Percentiles rank a stretch among this genome's conserved stretches.
phyloP scores from a whole-genome alignment of 2,113 vertebrate species.

The Prochilodus magdalenae region DNA sequence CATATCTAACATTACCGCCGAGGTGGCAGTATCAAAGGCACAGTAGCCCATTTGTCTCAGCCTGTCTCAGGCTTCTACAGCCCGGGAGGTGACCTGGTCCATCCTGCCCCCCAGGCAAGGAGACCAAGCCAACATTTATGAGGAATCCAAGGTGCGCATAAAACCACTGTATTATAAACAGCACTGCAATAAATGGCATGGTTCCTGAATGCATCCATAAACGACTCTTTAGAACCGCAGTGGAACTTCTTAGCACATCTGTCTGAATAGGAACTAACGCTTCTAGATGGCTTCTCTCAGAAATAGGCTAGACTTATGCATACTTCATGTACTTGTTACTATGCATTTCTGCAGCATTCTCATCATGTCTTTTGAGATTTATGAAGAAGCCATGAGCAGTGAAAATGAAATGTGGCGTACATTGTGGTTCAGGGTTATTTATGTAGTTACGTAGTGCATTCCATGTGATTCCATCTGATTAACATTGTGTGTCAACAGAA shows the following conservation, averaged over 20 bases:
- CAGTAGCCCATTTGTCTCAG: slow-evolving; percentile 36
- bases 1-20: slow-evolving; percentile 36
- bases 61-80: not conserved
- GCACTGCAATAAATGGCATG: slow-evolving; percentile 24
- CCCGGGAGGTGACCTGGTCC: slow-evolving; percentile 22
- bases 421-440: too few species aligned
- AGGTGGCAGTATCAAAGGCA: slow-evolving; percentile 31
- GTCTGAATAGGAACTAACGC: not conserved
- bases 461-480: too few species aligned
- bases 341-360: too few species aligned
- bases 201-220: not conserved
- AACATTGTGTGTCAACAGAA: too few species aligned
- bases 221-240: not conserved
- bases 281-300: not conserved
- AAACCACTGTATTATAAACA: slow-evolving; percentile 33
- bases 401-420: too few species aligned
- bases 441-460: too few species aligned
- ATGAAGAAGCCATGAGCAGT: too few species aligned
- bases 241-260: not conserved
- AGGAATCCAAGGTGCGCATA: slow-evolving; percentile 10
- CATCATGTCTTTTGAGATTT: too few species aligned
- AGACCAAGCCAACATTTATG: slow-evolving; percentile 39
- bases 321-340: too few species aligned
- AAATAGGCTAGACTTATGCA: too few species aligned
- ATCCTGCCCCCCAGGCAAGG: slow-evolving; percentile 12